These are phyloP conservation scores for Patella vulgata DNA, from an alignment of 1,140 invertebrate genomes.

Conservation along the genomic window DNA sequence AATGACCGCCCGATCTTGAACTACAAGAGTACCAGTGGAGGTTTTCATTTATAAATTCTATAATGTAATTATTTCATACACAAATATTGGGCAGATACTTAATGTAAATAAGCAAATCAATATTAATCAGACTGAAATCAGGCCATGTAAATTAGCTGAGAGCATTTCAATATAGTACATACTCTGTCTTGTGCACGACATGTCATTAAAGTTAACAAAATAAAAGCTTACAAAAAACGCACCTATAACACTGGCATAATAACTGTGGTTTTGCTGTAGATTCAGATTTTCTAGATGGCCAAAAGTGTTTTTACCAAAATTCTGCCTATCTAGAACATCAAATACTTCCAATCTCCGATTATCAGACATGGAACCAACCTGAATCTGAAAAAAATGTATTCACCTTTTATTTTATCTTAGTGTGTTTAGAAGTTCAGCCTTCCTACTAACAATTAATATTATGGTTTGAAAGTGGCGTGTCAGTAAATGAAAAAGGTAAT, in stretches of 20 bases:
- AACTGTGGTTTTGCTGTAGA: slow-evolving; percentile 30
- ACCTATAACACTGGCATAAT: slow-evolving; percentile 48
- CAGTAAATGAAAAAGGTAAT: neutral
- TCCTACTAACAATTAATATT: neutral
- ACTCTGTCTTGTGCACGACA: neutral
- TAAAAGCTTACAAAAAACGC: slow-evolving; percentile 6
- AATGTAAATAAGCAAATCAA: no score
- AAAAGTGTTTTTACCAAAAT: slow-evolving; percentile 37
- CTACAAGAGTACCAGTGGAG: no score
- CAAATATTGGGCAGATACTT: no score
- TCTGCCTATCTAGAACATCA: slow-evolving; percentile 31
- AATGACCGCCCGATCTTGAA: no score
- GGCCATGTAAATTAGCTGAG: no score
- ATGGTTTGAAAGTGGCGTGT: neutral
- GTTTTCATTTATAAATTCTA: no score
- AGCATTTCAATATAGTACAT: no score
- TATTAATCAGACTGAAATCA: no score
- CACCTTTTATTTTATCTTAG: neutral
- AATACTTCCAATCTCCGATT: slow-evolving; percentile 27
- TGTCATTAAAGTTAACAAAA: no score
- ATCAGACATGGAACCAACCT: slow-evolving; percentile 34
- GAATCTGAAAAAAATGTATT: slow-evolving; percentile 27
- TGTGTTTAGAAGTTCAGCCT: neutral
- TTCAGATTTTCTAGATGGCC: slow-evolving; percentile 23
- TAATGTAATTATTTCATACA: no score